These are phyloP conservation scores for Theodoxus fluviatilis DNA, from an alignment of 2,888 invertebrate genomes.

Conservation along the genomic window DNA sequence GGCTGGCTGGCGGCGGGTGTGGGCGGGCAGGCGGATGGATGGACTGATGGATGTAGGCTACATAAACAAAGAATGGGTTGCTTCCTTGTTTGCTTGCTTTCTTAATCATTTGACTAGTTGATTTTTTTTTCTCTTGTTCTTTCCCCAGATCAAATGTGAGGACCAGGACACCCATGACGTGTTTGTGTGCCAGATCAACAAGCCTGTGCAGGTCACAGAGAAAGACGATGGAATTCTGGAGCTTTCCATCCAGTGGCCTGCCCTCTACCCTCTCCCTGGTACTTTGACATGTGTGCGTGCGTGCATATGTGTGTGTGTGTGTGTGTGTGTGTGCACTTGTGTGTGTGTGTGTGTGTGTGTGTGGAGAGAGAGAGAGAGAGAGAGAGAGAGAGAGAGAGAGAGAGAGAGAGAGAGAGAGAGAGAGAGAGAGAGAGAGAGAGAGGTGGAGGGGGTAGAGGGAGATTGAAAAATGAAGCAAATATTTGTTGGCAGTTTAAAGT, in stretches of 20 bases:
- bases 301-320: neutral
- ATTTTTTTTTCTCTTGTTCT: neutral
- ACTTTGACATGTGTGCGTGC: neutral
- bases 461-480: no score
- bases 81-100: neutral
- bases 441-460: no score
- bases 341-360: no score
- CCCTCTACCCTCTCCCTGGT: conserved; percentile 46
- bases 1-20: no score
- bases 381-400: no score
- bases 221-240: conserved; percentile 58
- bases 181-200: conserved; percentile 46
- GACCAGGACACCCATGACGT: conserved; percentile 48
- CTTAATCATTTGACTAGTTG: neutral
- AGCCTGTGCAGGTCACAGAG: conserved; percentile 44
- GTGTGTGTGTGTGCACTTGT: neutral
- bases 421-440: no score
- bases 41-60: no score
- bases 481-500: no score
- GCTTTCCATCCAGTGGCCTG: conserved; percentile 54
- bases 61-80: neutral
- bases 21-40: no score
- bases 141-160: conserved; percentile 46
- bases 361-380: no score
- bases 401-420: no score